A percentile compares a stretch with the other conserved stretches of the same genome.
phyloP scores from a whole-genome alignment of 2,113 vertebrate genomes.

The Geococcyx californianus region DNA sequence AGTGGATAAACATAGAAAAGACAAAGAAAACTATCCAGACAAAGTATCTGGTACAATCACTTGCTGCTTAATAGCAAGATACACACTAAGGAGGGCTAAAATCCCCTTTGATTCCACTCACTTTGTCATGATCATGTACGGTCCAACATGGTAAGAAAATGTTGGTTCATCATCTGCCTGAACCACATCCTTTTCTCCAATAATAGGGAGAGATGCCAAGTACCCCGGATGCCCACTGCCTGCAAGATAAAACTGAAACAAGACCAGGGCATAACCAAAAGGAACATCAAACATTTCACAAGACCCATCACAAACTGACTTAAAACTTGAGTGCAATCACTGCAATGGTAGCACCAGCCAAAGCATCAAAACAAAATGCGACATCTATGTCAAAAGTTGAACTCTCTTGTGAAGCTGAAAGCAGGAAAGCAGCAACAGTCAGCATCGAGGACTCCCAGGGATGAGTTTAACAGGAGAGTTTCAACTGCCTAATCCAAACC shows the following conservation, averaged over 20 bases:
- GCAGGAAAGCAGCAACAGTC: neutral
- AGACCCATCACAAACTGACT: neutral
- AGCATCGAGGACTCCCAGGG: neutral
- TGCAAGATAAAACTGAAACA: constrained; percentile 77
- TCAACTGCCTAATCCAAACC: neutral
- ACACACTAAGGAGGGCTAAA: neutral
- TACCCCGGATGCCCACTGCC: constrained; percentile 65
- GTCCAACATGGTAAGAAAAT: constrained; percentile 78
- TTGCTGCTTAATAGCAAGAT: neutral
- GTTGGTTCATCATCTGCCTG: constrained; percentile 81
- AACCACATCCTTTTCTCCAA: constrained; percentile 77
- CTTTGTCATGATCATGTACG: constrained; percentile 85
- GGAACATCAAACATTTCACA: neutral
- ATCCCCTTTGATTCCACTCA: constrained; percentile 57
- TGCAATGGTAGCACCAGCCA: neutral
- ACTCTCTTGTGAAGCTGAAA: neutral
- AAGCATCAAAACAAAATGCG: neutral
- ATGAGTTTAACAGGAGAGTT: neutral
- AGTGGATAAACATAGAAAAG: neutral
- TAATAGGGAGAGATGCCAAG: constrained; percentile 78
- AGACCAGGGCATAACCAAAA: neutral
- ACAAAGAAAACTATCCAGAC: neutral
- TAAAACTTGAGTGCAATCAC: neutral
- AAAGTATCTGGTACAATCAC: neutral
- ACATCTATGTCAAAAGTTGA: neutral